Percentiles rank a stretch among this genome's conserved stretches.
These are phyloP conservation scores for Dasysyrphus albostriatus DNA, from an alignment of 2,888 invertebrate species.

Conservation along the genomic window DNA sequence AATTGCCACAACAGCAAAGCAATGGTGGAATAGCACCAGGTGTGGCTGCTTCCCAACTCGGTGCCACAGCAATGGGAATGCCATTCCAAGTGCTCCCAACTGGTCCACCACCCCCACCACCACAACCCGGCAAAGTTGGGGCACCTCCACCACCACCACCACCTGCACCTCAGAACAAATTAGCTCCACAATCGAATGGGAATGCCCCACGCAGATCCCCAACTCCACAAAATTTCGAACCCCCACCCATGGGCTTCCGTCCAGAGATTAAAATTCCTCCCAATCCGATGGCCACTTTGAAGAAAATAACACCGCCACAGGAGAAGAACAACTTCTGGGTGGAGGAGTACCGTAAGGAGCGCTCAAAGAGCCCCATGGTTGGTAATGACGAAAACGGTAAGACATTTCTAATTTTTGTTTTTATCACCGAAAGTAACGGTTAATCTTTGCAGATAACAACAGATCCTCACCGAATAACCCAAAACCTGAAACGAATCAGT, in stretches of 20 bases:
- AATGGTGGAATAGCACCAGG: slow-evolving; percentile 84
- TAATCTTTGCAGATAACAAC: slow-evolving; percentile 44
- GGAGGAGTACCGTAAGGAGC: slow-evolving; percentile 85
- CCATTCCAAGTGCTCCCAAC: slow-evolving; percentile 87
- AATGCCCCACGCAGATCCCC: slow-evolving; percentile 82
- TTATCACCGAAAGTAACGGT: not conserved
- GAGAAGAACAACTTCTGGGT: slow-evolving; percentile 87
- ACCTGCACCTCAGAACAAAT: slow-evolving; percentile 81
- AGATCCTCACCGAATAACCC: slow-evolving; percentile 75
- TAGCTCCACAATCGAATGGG: slow-evolving; percentile 84
- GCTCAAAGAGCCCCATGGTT: slow-evolving; percentile 83
- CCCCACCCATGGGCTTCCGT: slow-evolving; percentile 86
- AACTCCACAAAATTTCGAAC: slow-evolving; percentile 85
- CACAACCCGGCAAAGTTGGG: slow-evolving; percentile 69
- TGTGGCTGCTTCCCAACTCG: slow-evolving; percentile 82
- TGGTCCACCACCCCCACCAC: slow-evolving; percentile 82
- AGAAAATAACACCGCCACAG: slow-evolving; percentile 89
- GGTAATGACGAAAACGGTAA: slow-evolving; percentile 77
- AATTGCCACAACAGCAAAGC: slow-evolving; percentile 83
- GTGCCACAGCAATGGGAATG: slow-evolving; percentile 87
- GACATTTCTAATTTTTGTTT: not conserved
- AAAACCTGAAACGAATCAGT: slow-evolving; percentile 77
- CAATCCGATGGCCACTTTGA: slow-evolving; percentile 89
- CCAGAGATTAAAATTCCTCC: slow-evolving; percentile 91
- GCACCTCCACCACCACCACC: slow-evolving; percentile 84